These are phyloP conservation scores for Trichopoda pennipes DNA, from an alignment of 2,888 invertebrate species.

Conservation along the genomic window DNA sequence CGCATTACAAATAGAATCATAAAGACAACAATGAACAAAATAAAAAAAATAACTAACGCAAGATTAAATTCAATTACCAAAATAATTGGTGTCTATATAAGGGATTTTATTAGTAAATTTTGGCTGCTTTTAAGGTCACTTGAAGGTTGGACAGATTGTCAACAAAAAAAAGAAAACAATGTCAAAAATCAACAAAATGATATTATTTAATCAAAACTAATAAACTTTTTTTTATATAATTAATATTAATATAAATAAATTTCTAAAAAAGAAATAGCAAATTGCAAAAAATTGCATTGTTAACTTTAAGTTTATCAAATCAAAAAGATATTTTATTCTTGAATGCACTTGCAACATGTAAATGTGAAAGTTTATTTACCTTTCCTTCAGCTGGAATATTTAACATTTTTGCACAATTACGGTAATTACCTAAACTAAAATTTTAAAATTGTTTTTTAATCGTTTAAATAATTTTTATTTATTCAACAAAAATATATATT, in stretches of 20 bases:
- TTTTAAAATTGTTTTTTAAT: slow-evolving; percentile 1
- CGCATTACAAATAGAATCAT: too few relatives aligned
- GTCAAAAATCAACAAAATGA: not conserved
- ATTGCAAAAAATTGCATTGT: too few relatives aligned
- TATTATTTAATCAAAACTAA: not conserved
- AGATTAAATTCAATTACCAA: not conserved
- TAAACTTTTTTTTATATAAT: too few relatives aligned
- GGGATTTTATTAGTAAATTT: slow-evolving; percentile 6
- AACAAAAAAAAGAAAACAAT: slow-evolving; percentile 10
- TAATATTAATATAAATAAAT: too few relatives aligned
- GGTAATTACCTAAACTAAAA: not conserved
- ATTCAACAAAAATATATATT: slow-evolving; percentile 10
- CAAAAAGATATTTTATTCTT: slow-evolving; percentile 9
- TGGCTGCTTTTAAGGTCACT: slow-evolving; percentile 45
- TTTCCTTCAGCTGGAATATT: slow-evolving; percentile 78
- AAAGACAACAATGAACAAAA: too few relatives aligned
- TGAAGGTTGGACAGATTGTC: slow-evolving; percentile 46
- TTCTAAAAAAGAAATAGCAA: too few relatives aligned
- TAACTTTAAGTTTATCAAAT: too few relatives aligned
- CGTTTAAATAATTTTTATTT: slow-evolving; percentile 2
- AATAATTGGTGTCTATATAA: not conserved
- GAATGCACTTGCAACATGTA: not conserved
- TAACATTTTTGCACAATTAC: slow-evolving; percentile 73
- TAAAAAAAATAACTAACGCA: too few relatives aligned
- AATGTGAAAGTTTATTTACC: slow-evolving; percentile 72